Conservation (phyloP, 2,797 vertebrate species). For the Tapera naevia region DNA sequence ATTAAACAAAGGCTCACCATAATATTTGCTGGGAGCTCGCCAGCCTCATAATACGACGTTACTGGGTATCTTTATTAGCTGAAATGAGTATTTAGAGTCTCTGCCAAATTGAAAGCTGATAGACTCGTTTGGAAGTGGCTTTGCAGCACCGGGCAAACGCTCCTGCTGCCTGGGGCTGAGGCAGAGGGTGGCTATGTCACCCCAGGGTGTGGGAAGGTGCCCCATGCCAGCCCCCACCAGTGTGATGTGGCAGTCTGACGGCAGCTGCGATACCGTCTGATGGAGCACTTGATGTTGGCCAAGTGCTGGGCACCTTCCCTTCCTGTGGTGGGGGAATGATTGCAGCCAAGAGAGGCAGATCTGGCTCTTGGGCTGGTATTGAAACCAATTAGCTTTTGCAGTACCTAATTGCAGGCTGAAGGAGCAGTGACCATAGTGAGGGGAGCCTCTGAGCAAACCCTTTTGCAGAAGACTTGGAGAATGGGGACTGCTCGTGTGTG, state of each 20-base stretch:
- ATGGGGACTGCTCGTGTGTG: fast-evolving
- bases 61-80: constrained; percentile 12
- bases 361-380: neutral
- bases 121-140: neutral
- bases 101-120: neutral
- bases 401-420: neutral
- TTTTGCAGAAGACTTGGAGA: neutral
- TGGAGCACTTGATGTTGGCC: neutral
- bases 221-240: too few relatives aligned
- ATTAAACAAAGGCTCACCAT: constrained; percentile 40
- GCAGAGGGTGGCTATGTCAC: fast-evolving
- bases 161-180: neutral
- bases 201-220: fast-evolving
- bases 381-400: neutral
- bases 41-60: constrained; percentile 23
- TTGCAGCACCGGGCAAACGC: neutral
- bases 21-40: constrained; percentile 39
- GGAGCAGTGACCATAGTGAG: neutral
- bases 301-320: fast-evolving
- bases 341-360: neutral
- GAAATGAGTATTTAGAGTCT: neutral
- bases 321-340: fast-evolving
- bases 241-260: fast-evolving
- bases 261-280: fast-evolving
- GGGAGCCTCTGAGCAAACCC: neutral